phyloP scores from a whole-genome alignment of 2,113 vertebrate species.

The Rafetus swinhoei region DNA sequence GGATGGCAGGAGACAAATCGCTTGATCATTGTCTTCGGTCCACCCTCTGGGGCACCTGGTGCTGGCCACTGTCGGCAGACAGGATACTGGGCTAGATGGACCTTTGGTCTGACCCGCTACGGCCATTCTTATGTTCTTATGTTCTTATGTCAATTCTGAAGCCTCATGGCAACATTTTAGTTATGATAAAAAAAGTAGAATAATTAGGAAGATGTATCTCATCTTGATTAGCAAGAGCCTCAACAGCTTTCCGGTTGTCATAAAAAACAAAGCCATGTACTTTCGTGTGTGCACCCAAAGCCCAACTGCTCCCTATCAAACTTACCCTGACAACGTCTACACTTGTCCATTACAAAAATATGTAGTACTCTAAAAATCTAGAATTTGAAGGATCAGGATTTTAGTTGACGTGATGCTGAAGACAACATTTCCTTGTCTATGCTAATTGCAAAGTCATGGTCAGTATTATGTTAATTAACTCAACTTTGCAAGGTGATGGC shows the following conservation, averaged over 20 bases:
- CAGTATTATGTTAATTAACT: background rate
- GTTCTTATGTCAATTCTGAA: background rate
- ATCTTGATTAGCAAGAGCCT: background rate
- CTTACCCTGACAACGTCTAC: conserved; percentile 9
- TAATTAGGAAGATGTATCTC: background rate
- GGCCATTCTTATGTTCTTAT: too few relatives aligned
- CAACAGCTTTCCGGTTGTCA: conserved; percentile 11
- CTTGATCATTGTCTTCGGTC: too few relatives aligned
- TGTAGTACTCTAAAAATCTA: background rate
- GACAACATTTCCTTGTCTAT: background rate
- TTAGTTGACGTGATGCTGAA: background rate
- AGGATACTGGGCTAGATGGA: too few relatives aligned
- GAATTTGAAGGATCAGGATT: conserved; percentile 4
- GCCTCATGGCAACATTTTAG: background rate
- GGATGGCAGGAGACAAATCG: too few relatives aligned
- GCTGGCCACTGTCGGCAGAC: too few relatives aligned
- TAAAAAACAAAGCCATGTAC: background rate
- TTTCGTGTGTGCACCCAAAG: background rate
- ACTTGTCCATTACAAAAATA: fast-evolving
- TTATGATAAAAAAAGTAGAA: background rate
- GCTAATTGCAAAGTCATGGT: background rate
- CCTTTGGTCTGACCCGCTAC: too few relatives aligned
- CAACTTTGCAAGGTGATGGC: background rate
- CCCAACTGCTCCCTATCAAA: conserved; percentile 6
- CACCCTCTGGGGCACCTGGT: too few relatives aligned